Evolutionary conservation across 2,888 invertebrate species (phyloP), one percentile per base, ranked within the genome.

Genomic region (Drosophila quinaria): DNA sequence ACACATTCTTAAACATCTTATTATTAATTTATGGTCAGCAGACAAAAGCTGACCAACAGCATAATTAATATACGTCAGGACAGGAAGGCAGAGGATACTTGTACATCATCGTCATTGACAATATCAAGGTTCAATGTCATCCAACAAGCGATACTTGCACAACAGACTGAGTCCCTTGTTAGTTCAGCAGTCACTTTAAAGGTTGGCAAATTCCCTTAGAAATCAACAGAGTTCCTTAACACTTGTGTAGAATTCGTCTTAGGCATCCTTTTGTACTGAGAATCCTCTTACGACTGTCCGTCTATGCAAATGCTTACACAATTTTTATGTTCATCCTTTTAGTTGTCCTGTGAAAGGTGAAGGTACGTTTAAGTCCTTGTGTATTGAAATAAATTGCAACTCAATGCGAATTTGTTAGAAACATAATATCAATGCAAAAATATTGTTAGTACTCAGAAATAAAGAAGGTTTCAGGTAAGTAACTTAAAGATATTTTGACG

Each of bases 11-110:
- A 25, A 3, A 31, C 35, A 15, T 22, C 15, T 65, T 64, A 5
- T 59, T 61, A 70, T 82, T 79, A 77, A 83, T 89, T 88, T 86
- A 88, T 86, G 76, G 63, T 19, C 83, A 76, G 80, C 66, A 78
- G 73, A 82, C 83, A 71, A 55, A 47, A 71, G 56, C 49, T 70
- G 64, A 44, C 62, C 70, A 37, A 5, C 10, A 78, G 54, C 61
- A 67, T 80, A 86, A 82, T 86, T 86, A 86, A 82, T 88, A 67
- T 67, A 41, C 51, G 64, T 51, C 70, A 59, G 64, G 41, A 31
- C 50, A 56, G 52, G 39, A 46, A 63, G 33, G n/a, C 68, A 61
- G 25, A 44, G 55, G 19, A 44, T 29, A 29, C 8, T 29, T 29
- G 25, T 44, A 22, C 33, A 33, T 35, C 55, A 44, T 56, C n/a